Percentiles rank a stretch among this genome's conserved stretches.
Evolutionary conservation across 2,888 invertebrate genomes (phyloP).

Genomic region (Eristalis arbustorum): DNA sequence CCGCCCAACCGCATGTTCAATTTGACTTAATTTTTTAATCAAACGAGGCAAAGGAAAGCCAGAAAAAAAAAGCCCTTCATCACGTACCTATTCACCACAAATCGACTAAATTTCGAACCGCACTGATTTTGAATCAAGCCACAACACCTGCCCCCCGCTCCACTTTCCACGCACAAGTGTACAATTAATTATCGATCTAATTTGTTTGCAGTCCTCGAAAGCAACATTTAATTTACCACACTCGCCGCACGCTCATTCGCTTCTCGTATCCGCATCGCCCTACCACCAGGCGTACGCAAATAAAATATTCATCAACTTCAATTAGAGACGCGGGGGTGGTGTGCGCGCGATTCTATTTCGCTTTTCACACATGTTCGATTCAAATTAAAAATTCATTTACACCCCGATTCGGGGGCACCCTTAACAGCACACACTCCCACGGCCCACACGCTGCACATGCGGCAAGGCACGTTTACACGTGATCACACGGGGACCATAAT

Average conservation of each 20-base stretch:
- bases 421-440: not conserved
- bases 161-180: not conserved
- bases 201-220: conserved; percentile 55
- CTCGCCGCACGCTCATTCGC: conserved; percentile 4
- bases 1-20: not conserved
- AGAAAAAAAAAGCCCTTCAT: not conserved
- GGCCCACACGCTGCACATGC: not conserved
- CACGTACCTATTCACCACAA: conserved; percentile 35
- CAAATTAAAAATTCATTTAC: conserved; percentile 54
- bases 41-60: not conserved
- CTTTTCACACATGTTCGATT: conserved; percentile 39
- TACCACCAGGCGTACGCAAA: conserved; percentile 28
- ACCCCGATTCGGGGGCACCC: not conserved
- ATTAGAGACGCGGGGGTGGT: conserved; percentile 34
- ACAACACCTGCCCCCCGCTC: not conserved
- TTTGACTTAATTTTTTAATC: not conserved
- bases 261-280: not conserved
- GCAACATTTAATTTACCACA: conserved; percentile 52
- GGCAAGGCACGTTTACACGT: conserved; percentile 13
- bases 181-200: conserved; percentile 63
- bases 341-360: conserved; percentile 41
- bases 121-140: conserved; percentile 35
- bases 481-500: not conserved
- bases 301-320: conserved; percentile 66
- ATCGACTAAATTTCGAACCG: conserved; percentile 19